These are phyloP conservation scores for Julus scanicus DNA, from an alignment of 2,888 invertebrate genomes.

Conservation along the genomic window DNA sequence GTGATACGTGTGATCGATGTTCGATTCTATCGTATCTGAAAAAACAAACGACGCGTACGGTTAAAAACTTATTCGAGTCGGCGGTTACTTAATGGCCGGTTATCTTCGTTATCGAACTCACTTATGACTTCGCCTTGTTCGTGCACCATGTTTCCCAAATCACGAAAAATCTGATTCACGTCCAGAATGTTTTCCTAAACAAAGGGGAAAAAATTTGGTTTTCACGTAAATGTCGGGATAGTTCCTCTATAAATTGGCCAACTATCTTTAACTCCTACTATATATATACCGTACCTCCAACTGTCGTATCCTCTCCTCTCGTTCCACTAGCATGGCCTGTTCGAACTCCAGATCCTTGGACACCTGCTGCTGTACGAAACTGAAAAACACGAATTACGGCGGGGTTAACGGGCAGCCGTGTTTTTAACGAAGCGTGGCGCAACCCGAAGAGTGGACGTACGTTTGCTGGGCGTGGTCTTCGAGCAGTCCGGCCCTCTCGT, in stretches of 20 bases:
- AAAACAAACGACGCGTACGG: slow-evolving; percentile 59
- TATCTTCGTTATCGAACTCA: background rate
- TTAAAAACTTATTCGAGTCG: background rate
- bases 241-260: too few species aligned
- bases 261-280: too few species aligned
- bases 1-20: slow-evolving; percentile 79
- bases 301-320: slow-evolving; percentile 54
- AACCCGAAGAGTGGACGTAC: background rate
- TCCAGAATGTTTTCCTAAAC: slow-evolving; percentile 54
- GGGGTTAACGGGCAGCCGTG: too few species aligned
- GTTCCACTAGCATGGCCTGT: slow-evolving; percentile 32
- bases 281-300: slow-evolving; percentile 44
- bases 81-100: too few species aligned
- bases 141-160: slow-evolving; percentile 55
- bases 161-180: slow-evolving; percentile 54
- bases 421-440: background rate
- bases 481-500: slow-evolving; percentile 11
- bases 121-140: slow-evolving; percentile 55
- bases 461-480: slow-evolving; percentile 25
- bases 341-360: slow-evolving; percentile 51
- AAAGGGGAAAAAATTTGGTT: background rate
- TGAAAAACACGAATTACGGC: background rate
- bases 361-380: slow-evolving; percentile 48
- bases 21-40: slow-evolving; percentile 84
- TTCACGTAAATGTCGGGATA: background rate